These are phyloP conservation scores for Crocallis elinguaria DNA, from an alignment of 2,888 invertebrate species.

Conservation along the genomic window DNA sequence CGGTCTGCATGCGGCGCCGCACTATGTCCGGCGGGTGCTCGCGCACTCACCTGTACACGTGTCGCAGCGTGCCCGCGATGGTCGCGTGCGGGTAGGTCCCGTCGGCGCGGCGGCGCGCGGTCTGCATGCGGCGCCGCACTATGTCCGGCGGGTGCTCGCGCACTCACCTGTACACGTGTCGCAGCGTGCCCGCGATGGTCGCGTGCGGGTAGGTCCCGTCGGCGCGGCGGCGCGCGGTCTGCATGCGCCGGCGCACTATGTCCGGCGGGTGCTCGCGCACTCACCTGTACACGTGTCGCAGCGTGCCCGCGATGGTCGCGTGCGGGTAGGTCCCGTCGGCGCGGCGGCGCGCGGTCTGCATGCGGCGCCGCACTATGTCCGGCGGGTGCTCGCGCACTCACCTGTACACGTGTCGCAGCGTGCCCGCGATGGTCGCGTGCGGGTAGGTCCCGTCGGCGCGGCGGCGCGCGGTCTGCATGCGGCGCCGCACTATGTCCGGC, in stretches of 20 bases:
- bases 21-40: constrained; percentile 98
- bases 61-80: constrained; percentile 87
- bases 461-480: no score
- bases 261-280: constrained; percentile 99
- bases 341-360: constrained; percentile 86
- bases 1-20: constrained; percentile 87
- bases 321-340: constrained; percentile 80
- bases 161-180: no score
- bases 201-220: constrained; percentile 82
- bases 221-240: constrained; percentile 83
- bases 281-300: constrained; percentile 88
- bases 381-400: constrained; percentile 87
- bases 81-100: constrained; percentile 83
- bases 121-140: constrained; percentile 89
- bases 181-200: constrained; percentile 87
- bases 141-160: constrained; percentile 99
- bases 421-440: no score
- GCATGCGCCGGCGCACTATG: constrained; percentile 89
- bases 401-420: no score
- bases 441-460: no score
- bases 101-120: constrained; percentile 75
- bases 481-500: no score
- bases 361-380: constrained; percentile 91
- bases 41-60: no score
- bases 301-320: constrained; percentile 87